A percentile compares a stretch with the other conserved stretches of the same genome.
phyloP scores from a whole-genome alignment of 1,140 invertebrate species.

The Hetaerina americana region DNA sequence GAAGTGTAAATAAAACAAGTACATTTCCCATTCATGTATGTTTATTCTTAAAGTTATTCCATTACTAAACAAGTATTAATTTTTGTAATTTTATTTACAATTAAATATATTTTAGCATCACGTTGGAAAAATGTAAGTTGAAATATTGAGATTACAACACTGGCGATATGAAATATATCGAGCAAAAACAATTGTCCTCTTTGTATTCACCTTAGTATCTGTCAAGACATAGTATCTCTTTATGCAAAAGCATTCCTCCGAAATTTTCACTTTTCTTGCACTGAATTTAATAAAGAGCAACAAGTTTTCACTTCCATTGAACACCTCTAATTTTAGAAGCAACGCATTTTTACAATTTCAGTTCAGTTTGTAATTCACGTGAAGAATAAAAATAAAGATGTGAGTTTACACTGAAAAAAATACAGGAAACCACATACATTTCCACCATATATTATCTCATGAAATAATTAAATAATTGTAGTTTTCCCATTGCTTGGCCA shows the following conservation, averaged over 20 bases:
- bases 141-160: neutral
- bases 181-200: neutral
- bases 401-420: neutral
- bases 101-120: neutral
- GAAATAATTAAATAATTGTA: neutral
- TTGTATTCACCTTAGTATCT: neutral
- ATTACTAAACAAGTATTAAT: conserved; percentile 1
- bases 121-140: neutral
- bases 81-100: conserved; percentile 1
- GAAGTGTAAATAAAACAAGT: too few species aligned
- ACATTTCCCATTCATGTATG: neutral
- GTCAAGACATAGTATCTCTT: too few species aligned
- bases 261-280: neutral
- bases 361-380: neutral
- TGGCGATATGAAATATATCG: neutral
- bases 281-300: too few species aligned
- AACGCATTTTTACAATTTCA: neutral
- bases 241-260: too few species aligned
- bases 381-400: neutral
- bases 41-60: conserved; percentile 1
- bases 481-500: too few species aligned
- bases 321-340: too few species aligned
- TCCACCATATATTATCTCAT: neutral
- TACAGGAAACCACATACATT: neutral
- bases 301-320: too few species aligned